Evolutionary conservation across 2,113 vertebrate species (phyloP), one percentile per base, ranked within the genome.

Genomic region (Amblyopsis rosae): DNA sequence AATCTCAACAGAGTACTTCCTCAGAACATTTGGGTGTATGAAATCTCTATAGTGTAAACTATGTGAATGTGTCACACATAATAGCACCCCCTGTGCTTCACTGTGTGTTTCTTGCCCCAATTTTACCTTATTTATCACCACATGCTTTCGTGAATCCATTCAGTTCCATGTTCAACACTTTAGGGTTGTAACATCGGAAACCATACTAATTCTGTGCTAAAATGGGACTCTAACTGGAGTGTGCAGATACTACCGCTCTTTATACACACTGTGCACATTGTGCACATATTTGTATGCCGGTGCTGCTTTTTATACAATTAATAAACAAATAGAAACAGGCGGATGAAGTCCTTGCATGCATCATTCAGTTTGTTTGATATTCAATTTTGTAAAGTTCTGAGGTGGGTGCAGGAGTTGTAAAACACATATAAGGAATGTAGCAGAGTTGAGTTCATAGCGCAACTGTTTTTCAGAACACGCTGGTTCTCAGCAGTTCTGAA

Each of bases 1-100:
- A 61, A 49, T 77, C 17, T 50, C 69, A 70, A 58, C 60, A 64
- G 65, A 71, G 65, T 47, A 73, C n/a, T 17, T 48, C 63, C 72
- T 19, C 26, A 33, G 17, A 74, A 53, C 79, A 62, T 72, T 65
- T 64, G 73, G 78, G 60, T 68, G 62, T 45, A 57, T 51, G 4
- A 62, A 74, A 58, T 54, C 73, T 57, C 13, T 6, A 59, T 58
- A 82, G 79, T 54, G 53, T 41, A 76, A 61, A 45, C 76, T 79
- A 80, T 79, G 33, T 71, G 26, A 71, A 81, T 66, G 64, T 67
- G 57, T 62, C 51, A 16, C 6, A n/a, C n/a, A 54, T 73, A 69
- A 72, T 54, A 11, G 50, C 48, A 10, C 48, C 6, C n/a, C n/a
- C 46, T 48, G 63, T 26, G 73, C 72, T 71, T 71, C 47, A 61